Percentiles rank a stretch among this genome's conserved stretches.
Evolutionary conservation across 2,888 invertebrate genomes (phyloP).

Genomic region (Sepioteuthis lessoniana): DNA sequence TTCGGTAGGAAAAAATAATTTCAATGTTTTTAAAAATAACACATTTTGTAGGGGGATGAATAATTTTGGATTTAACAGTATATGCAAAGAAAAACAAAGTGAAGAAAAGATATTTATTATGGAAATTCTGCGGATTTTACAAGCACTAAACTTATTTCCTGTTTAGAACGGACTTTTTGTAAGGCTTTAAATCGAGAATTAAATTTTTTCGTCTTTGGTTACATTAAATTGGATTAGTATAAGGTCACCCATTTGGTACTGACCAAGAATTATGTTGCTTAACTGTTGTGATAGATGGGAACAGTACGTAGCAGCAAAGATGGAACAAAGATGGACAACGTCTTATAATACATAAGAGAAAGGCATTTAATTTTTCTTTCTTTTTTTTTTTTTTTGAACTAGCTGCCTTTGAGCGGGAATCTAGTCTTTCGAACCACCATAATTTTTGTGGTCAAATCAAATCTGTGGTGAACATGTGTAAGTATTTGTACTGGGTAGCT

Average conservation of each 20-base stretch:
- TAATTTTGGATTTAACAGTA: too few species aligned
- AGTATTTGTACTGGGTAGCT: not conserved
- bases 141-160: not conserved
- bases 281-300: not conserved
- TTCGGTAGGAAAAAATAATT: too few species aligned
- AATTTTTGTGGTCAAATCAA: not conserved
- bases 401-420: constrained; percentile 1
- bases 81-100: too few species aligned
- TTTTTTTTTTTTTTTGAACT: not conserved
- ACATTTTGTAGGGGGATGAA: too few species aligned
- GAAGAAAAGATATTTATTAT: too few species aligned
- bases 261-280: not conserved
- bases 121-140: too few species aligned
- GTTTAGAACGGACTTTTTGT: not conserved
- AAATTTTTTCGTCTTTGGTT: not conserved
- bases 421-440: not conserved
- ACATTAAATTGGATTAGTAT: not conserved
- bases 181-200: not conserved
- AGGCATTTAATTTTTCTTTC: not conserved
- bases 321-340: not conserved
- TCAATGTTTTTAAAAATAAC: too few species aligned
- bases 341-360: too few species aligned
- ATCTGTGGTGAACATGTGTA: not conserved
- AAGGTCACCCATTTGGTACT: not conserved
- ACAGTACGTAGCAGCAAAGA: not conserved